Percentiles rank a stretch among this genome's conserved stretches.
phyloP scores from a whole-genome alignment of 2,888 invertebrate species.

The Dicyrtoma fusca region DNA sequence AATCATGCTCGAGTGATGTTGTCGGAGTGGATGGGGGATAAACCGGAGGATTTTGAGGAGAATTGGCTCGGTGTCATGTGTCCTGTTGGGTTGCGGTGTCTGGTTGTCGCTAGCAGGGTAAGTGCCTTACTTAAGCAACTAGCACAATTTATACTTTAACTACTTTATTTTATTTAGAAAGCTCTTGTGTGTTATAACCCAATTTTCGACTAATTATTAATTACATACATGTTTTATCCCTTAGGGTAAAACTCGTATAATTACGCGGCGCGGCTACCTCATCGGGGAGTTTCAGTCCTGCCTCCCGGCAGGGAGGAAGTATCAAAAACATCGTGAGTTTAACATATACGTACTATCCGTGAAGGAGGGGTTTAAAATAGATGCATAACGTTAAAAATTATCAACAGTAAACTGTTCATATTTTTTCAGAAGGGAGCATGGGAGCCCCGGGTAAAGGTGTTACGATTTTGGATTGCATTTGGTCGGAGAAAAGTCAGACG shows the following conservation, averaged over 20 bases:
- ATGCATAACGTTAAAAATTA: too few species aligned
- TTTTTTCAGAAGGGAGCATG: conserved; percentile 7
- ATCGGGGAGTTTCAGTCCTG: conserved; percentile 66
- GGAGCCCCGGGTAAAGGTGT: conserved; percentile 59
- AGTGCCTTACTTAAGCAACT: too few species aligned
- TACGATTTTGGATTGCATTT: conserved; percentile 84
- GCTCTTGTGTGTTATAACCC: not conserved
- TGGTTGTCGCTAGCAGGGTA: conserved; percentile 77
- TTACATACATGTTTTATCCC: conserved; percentile 57
- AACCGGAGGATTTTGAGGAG: conserved; percentile 73
- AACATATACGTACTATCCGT: too few species aligned
- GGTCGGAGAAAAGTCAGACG: conserved; percentile 65
- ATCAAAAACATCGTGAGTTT: conserved; percentile 8
- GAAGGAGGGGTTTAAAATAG: too few species aligned
- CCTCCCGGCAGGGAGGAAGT: conserved; percentile 65
- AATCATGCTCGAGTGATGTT: conserved; percentile 71
- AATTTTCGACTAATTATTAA: not conserved
- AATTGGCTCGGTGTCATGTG: conserved; percentile 78
- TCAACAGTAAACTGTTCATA: too few species aligned
- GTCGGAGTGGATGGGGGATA: conserved; percentile 91
- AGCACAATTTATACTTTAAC: conserved; percentile 32
- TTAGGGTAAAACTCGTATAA: conserved; percentile 73
- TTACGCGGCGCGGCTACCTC: conserved; percentile 68
- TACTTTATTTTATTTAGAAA: not conserved
- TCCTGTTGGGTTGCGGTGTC: conserved; percentile 78